Base-by-base conservation (phyloP, 2,797 vertebrate genomes). In the Pelochelys cantorii region DNA sequence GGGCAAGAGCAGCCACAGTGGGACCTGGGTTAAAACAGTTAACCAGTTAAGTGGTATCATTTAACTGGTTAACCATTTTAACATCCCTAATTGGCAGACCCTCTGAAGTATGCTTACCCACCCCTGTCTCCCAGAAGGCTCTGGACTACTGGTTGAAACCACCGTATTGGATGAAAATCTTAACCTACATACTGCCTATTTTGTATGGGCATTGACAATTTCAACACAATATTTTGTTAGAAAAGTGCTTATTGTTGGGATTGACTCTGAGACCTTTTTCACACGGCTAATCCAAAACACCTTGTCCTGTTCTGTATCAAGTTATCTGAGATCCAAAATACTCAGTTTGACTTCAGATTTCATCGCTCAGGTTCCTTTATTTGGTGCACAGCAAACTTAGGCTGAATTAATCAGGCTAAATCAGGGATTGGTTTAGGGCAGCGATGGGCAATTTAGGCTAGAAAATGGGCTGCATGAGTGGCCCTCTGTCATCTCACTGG, bases 201-300 rank as follows among this genome's bases (percentile, higher is more conserved):
- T 90, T 91, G 77, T 88, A 48, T 48, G 37, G 12, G 48, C 37
- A 93, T 93, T 92, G 23, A 89, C 74, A 83, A 83, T 92, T 80
- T 75, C 25, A 62, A 9, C 83, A 29, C n/a, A 68, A 34, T 68
- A 68, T 68, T 68, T 68, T 68, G 8, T 34, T 68, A 68, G 65
- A 18, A 22, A 68, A 68, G n/a, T n/a, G 31, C 17, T 68, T 68
- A 68, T 34, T 68, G 65, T 34, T 34, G 65, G 31, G 65, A 68
- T 68, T 68, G 31, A 68, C 17, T 18, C 65, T 0, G 17, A 68
- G 65, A 68, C 65, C 65, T 34, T 34, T 68, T 68, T 68, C 15
- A 68, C 17, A 20, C 3, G 8, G 65, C 17, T 68, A 34, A 20
- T 34, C 65, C n/a, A 68, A 11, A 68, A 34, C 31, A 65, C 31